Evolutionary conservation across 2,797 vertebrate species (phyloP), one percentile per base, ranked within the genome.

Genomic region (Cichlasoma orientale): DNA sequence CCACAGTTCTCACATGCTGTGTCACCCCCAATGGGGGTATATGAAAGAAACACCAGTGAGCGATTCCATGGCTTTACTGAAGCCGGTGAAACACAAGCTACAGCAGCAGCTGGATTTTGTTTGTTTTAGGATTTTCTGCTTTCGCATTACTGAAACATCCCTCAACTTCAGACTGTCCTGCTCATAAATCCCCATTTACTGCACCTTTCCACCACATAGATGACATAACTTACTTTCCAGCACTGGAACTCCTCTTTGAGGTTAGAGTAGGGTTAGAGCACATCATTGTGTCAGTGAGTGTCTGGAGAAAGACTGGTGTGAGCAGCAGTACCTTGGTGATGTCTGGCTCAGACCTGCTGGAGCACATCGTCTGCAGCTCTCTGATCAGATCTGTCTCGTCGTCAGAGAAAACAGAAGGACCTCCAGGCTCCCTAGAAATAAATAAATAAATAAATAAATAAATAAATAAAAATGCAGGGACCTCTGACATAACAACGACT

Each of bases 301-400:
- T 47, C 23, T 19, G 38, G 38, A 66, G 10, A 66, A 61, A 63
- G 59, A 38, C 61, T 8, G 27, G 27, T 58, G 52, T 47, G 52
- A 27, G 41, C 41, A 36, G 2, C 21, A 10, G 72, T 85, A 99
- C 98, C 96, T 97, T 97, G 94, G 96, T 98, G 93, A 99, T 98
- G 89, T 99, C 98, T 55, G 98, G 97, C 92, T 98, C 98, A 0
- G 98, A 99, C 92, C 95, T 97, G 95, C 98, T 99, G 93, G 96
- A 98, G 94, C 97, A 98, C 96, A 99, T 95, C 54, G 95, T 97
- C 93, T 97, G 97, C 79, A 98, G 96, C 88, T 98, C 97, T 90
- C 94, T 92, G 85, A 98, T 97, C 83, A 99, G 91, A 90, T 99
- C 97, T 0, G 94, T 95, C 88, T 98, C 97, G 68, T 98, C 97